Evolutionary conservation across 2,113 vertebrate species (phyloP).

Genomic region (Archilochus colubris): DNA sequence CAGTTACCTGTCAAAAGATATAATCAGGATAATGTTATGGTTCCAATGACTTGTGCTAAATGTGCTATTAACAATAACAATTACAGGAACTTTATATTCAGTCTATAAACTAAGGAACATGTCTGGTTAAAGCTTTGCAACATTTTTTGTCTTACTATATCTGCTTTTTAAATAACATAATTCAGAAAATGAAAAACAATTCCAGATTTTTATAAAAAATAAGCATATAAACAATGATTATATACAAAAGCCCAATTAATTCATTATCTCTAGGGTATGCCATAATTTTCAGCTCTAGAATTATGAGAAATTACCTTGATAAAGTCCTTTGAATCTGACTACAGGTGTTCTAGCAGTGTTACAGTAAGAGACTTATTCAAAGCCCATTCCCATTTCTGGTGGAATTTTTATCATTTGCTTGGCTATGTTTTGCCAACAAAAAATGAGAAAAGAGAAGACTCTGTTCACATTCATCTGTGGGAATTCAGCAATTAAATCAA

Average conservation of each 20-base stretch:
- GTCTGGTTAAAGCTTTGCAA: background rate
- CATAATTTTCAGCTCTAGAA: slow-evolving; percentile 22
- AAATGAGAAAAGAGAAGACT: slow-evolving; percentile 68
- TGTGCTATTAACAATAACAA: background rate
- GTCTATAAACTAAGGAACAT: background rate
- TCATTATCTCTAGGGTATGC: slow-evolving; percentile 18
- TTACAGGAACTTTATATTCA: background rate
- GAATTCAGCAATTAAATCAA: slow-evolving; percentile 78
- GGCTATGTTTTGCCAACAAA: slow-evolving; percentile 73
- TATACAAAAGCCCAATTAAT: slow-evolving; percentile 50
- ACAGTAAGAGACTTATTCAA: slow-evolving; percentile 30
- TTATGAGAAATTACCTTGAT: slow-evolving; percentile 35
- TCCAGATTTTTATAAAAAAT: slow-evolving; percentile 21
- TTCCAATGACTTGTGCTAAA: slow-evolving; percentile 19
- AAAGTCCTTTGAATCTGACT: slow-evolving; percentile 49
- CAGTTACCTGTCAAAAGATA: background rate
- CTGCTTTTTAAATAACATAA: slow-evolving; percentile 6
- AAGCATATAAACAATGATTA: slow-evolving; percentile 2
- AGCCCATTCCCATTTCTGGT: slow-evolving; percentile 44
- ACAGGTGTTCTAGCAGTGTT: slow-evolving; percentile 52
- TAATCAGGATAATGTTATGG: background rate
- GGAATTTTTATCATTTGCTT: slow-evolving; percentile 56
- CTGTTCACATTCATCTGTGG: slow-evolving; percentile 73
- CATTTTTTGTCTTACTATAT: background rate
- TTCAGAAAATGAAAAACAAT: slow-evolving; percentile 36